Evolutionary conservation across 2,888 invertebrate species (phyloP).

Genomic region (Hypsopygia costalis): DNA sequence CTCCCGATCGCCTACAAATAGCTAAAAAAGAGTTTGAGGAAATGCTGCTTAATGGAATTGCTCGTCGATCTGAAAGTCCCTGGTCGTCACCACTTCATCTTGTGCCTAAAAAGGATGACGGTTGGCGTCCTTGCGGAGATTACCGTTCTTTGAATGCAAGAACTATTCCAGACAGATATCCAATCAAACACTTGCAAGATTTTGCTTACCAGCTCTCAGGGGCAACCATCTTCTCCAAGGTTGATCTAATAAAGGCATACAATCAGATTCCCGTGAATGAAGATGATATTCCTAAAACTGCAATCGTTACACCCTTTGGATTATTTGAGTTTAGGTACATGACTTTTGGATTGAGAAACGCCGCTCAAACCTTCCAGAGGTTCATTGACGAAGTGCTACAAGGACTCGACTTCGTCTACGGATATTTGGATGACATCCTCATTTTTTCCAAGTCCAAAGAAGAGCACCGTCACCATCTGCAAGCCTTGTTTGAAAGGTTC

Average conservation of each 20-base stretch:
- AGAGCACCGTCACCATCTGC: too few species aligned
- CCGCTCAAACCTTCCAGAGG: too few species aligned
- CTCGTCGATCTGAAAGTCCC: slow-evolving; percentile 11
- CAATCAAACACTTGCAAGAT: slow-evolving; percentile 12
- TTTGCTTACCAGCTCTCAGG: slow-evolving; percentile 12
- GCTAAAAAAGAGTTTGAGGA: slow-evolving; percentile 9
- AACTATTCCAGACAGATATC: slow-evolving; percentile 12
- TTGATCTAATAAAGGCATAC: slow-evolving; percentile 25
- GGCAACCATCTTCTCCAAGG: slow-evolving; percentile 4
- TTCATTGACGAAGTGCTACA: background rate
- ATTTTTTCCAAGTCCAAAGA: background rate
- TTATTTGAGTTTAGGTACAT: too few species aligned
- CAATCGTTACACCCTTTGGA: too few species aligned
- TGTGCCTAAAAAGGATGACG: background rate
- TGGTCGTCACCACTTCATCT: slow-evolving; percentile 12
- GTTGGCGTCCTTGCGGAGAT: background rate
- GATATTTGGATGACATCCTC: background rate
- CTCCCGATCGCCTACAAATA: slow-evolving; percentile 7
- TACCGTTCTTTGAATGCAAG: slow-evolving; percentile 6
- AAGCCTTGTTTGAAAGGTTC: too few species aligned
- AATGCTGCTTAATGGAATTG: slow-evolving; percentile 13
- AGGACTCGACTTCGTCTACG: background rate
- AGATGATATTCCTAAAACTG: background rate
- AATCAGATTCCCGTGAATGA: slow-evolving; percentile 3
- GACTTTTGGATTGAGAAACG: too few species aligned